A percentile compares a stretch with the other conserved stretches of the same genome.
phyloP scores from a whole-genome alignment of 2,888 invertebrate species.

The Sphinx pinastri region DNA sequence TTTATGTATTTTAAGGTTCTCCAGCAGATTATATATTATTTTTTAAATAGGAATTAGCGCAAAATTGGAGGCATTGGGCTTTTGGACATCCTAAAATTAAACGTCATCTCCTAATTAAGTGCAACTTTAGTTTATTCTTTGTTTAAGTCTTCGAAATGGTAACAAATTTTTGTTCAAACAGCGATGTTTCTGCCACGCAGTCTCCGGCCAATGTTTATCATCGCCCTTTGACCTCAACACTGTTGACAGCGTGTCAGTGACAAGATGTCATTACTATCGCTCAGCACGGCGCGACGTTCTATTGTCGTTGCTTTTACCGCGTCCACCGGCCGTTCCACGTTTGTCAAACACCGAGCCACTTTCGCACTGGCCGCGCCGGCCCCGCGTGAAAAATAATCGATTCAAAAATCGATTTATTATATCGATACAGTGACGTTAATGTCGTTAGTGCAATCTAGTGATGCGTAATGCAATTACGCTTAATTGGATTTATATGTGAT shows the following conservation, averaged over 20 bases:
- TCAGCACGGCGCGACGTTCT: conserved; percentile 6
- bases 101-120: too few species aligned
- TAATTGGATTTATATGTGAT: not conserved
- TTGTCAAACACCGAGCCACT: conserved; percentile 20
- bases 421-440: not conserved
- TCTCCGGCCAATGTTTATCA: conserved; percentile 3
- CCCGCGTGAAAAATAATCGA: conserved; percentile 3
- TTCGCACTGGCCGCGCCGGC: conserved; percentile 11
- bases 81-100: too few species aligned
- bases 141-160: too few species aligned
- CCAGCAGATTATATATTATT: too few species aligned
- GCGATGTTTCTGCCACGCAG: not conserved
- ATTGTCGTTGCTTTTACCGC: conserved; percentile 27
- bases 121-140: too few species aligned
- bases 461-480: not conserved
- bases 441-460: not conserved
- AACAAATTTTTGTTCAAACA: not conserved
- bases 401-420: not conserved
- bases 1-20: too few species aligned
- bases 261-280: conserved; percentile 22
- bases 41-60: too few species aligned
- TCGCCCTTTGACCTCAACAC: conserved; percentile 25
- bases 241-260: conserved; percentile 11
- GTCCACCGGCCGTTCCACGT: conserved; percentile 14
- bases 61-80: too few species aligned